Evolutionary conservation across 2,888 invertebrate genomes (phyloP), one percentile per base, ranked within the genome.

Genomic region (Lepidonotus clava): DNA sequence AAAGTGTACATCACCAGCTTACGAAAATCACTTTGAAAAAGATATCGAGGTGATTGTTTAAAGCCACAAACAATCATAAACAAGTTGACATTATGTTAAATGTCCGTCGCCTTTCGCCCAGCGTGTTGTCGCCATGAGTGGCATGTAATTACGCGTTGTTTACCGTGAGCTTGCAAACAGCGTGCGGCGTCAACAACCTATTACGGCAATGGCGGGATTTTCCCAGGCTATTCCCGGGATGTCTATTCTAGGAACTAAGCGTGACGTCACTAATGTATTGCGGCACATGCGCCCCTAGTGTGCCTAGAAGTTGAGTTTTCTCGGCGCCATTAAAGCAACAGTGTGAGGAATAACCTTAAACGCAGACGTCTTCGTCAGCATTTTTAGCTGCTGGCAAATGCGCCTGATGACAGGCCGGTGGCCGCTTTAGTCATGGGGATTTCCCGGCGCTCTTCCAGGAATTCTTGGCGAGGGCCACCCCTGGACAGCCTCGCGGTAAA

Each of bases 181-280:
- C 24, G 28, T 18, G 4, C 67, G 14, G n/a, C 67, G 2, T 32
- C n/a, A 18, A 61, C 61, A 61, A 28, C 76, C 76, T 76, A 61
- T 61, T 61, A 61, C 61, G 61, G 61, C 61, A 28, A 61, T 18
- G 2, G 61, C 21, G 76, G 76, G 76, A 76, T 76, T 76, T n/a
- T 38, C 76, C 76, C 76, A 38, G n/a, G 6, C 76, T 76, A 76
- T 76, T 76, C 76, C 38, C 18, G 76, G 76, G 61, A n/a, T 4
- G 28, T n/a, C 36, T 40, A 76, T 76, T 76, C 76, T 76, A 76
- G 76, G 76, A 21, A 76, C 8, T 76, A 0, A 6, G 38, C 21
- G 76, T 76, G 76, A 76, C 76, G 76, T 76, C 76, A 76, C 40
- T 28, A 32, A 6, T 14, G 11, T 6, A 24, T 21, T 11, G 36